These are phyloP conservation scores for Salpingus planirostris DNA, from an alignment of 2,888 invertebrate species.

Conservation along the genomic window DNA sequence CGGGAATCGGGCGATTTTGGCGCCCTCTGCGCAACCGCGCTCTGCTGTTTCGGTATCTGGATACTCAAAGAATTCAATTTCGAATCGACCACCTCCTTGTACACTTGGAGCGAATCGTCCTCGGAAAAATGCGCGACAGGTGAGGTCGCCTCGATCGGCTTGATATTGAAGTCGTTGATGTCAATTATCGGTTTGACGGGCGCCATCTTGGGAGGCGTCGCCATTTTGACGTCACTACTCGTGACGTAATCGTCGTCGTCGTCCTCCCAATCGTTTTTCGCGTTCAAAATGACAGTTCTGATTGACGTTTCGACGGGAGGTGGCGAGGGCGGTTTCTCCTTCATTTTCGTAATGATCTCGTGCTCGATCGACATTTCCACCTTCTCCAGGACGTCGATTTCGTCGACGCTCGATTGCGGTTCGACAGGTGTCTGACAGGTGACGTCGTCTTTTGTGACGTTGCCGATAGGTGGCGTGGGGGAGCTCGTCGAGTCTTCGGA, in stretches of 20 bases:
- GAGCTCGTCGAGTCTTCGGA: too few relatives aligned
- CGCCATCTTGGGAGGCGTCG: too few relatives aligned
- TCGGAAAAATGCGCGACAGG: constrained; percentile 9
- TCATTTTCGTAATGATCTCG: constrained; percentile 2
- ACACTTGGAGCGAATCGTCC: constrained; percentile 25
- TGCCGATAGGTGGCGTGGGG: too few relatives aligned
- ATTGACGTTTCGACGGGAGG: too few relatives aligned
- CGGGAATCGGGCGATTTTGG: constrained; percentile 7
- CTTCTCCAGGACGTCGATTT: constrained; percentile 7
- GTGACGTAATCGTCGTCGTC: constrained; percentile 7
- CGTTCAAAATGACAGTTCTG: constrained; percentile 1
- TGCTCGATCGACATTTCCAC: constrained; percentile 5
- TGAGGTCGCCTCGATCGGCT: constrained; percentile 12
- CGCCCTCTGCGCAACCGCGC: too few relatives aligned
- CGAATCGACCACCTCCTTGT: constrained; percentile 30
- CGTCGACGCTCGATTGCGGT: constrained; percentile 1
- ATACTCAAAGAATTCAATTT: constrained; percentile 30
- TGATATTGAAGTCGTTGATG: constrained; percentile 20
- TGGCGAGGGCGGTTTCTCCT: not conserved
- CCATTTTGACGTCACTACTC: too few relatives aligned
- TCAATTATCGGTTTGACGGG: constrained; percentile 21
- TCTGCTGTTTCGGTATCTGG: constrained; percentile 25
- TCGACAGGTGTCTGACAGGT: too few relatives aligned
- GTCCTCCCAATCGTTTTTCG: constrained; percentile 10
- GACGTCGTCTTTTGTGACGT: too few relatives aligned